Conservation (phyloP, 2,797 vertebrate species). For the Alfaro cultratus region DNA sequence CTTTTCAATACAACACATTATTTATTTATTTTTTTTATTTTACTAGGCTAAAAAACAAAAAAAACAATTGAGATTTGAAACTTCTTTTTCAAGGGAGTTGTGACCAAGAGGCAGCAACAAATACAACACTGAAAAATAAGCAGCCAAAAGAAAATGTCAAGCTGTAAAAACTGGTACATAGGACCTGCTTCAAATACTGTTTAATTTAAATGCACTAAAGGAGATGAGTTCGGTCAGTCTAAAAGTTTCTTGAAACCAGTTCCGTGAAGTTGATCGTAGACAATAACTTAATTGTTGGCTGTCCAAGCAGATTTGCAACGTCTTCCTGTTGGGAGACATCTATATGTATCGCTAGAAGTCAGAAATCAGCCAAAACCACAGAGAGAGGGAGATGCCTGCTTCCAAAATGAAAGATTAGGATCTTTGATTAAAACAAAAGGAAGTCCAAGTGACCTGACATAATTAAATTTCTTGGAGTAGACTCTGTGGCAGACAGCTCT, state of each 20-base stretch:
- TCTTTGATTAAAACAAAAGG: not conserved
- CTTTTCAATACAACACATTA: not conserved
- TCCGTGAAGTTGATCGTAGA: not conserved
- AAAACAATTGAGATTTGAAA: too few relatives aligned
- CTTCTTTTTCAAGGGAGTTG: too few relatives aligned
- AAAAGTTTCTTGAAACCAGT: too few relatives aligned
- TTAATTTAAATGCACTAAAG: too few relatives aligned
- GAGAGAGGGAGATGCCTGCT: not conserved
- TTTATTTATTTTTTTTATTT: too few relatives aligned
- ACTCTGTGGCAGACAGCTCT: not conserved
- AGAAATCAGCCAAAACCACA: not conserved
- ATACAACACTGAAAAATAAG: too few relatives aligned
- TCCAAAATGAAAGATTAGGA: not conserved
- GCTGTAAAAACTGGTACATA: too few relatives aligned
- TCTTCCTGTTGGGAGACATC: not conserved
- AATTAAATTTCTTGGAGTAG: not conserved
- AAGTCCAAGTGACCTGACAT: not conserved
- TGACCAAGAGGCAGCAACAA: too few relatives aligned
- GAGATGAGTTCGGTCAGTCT: too few relatives aligned
- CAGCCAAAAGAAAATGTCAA: too few relatives aligned
- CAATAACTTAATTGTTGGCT: not conserved
- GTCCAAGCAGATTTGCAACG: not conserved
- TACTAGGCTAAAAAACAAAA: too few relatives aligned
- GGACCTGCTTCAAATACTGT: too few relatives aligned
- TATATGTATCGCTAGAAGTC: not conserved